Conservation (phyloP, 2,888 invertebrate species). For the Amblyjoppa fuscipennis region DNA sequence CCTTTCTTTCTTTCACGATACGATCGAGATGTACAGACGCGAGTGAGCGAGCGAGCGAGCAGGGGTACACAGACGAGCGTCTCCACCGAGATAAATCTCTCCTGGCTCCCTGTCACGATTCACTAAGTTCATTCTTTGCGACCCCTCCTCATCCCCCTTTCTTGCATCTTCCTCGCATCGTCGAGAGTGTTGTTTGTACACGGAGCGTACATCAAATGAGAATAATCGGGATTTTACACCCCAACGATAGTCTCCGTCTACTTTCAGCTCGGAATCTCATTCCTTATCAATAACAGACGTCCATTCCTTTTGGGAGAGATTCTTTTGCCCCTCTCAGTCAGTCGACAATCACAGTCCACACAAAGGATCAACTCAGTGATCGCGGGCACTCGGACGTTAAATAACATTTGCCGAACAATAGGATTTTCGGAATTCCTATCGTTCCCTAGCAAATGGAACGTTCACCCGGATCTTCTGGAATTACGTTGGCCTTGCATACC, state of each 20-base stretch:
- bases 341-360: background rate
- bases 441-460: constrained; percentile 1
- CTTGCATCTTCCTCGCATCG: background rate
- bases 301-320: background rate
- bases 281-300: background rate
- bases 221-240: constrained; percentile 38
- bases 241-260: constrained; percentile 10
- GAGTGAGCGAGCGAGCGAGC: constrained; percentile 16
- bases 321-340: background rate
- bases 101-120: constrained; percentile 52
- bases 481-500: background rate
- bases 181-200: constrained; percentile 9
- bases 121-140: constrained; percentile 57
- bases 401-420: constrained; percentile 17
- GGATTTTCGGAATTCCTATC: constrained; percentile 15
- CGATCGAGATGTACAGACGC: constrained; percentile 44
- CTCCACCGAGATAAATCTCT: constrained; percentile 46
- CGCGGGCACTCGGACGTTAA: background rate
- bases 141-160: constrained; percentile 23
- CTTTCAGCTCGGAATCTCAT: background rate
- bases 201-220: constrained; percentile 18
- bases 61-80: constrained; percentile 2
- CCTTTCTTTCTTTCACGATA: constrained; percentile 42
- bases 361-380: background rate
- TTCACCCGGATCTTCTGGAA: background rate